A percentile compares a stretch with the other conserved stretches of the same genome.
These are phyloP conservation scores for Erynnis tages DNA, from an alignment of 2,888 invertebrate genomes.

Conservation along the genomic window DNA sequence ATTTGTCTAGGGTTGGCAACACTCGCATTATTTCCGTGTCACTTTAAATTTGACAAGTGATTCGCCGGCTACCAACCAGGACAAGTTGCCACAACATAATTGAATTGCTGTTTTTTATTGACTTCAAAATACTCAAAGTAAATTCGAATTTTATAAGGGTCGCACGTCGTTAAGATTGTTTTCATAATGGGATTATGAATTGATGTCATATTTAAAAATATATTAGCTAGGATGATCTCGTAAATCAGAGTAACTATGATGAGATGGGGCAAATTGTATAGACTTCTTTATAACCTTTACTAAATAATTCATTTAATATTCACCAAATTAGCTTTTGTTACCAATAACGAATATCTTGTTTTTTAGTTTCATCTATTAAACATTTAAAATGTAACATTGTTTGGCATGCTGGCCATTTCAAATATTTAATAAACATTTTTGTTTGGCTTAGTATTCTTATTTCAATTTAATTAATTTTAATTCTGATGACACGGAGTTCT, in stretches of 20 bases:
- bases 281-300: no score
- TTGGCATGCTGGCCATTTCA: no score
- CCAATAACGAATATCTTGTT: no score
- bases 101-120: slow-evolving; percentile 39
- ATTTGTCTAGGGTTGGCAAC: slow-evolving; percentile 52
- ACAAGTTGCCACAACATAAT: slow-evolving; percentile 56
- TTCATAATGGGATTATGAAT: slow-evolving; percentile 1
- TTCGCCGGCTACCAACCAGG: slow-evolving; percentile 42
- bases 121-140: slow-evolving; percentile 29
- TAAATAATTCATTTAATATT: no score
- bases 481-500: no score
- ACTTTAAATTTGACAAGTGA: slow-evolving; percentile 36
- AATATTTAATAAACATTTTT: no score
- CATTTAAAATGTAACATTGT: no score
- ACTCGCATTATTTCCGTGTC: slow-evolving; percentile 14
- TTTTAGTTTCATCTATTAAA: no score
- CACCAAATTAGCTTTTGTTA: no score
- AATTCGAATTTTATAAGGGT: slow-evolving; percentile 32
- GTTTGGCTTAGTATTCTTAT: no score
- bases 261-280: background rate
- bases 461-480: no score
- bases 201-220: background rate
- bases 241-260: background rate
- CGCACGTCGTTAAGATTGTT: background rate
- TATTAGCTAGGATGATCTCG: background rate